phyloP scores from a whole-genome alignment of 2,113 vertebrate genomes.

The Sapayoa aenigma region DNA sequence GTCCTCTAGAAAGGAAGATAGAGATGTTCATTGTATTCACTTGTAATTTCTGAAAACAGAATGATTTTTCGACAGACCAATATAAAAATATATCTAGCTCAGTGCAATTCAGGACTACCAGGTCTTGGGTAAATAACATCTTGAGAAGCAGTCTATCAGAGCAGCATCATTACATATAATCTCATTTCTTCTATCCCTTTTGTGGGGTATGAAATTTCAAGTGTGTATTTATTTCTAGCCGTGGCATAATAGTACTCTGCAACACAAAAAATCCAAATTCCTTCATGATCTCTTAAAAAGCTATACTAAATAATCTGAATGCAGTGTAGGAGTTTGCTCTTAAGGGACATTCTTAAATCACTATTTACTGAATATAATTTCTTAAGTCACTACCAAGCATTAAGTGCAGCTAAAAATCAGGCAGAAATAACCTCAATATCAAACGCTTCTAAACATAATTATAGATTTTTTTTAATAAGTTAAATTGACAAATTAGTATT shows the following conservation, averaged over 20 bases:
- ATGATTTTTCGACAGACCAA: not conserved
- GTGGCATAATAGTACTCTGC: not conserved
- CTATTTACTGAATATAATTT: not conserved
- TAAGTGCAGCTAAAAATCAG: not conserved
- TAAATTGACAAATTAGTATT: not conserved
- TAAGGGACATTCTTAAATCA: not conserved
- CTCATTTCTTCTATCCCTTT: not conserved
- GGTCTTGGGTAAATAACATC: not conserved
- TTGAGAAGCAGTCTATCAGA: not conserved
- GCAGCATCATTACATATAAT: not conserved
- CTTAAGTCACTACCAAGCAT: not conserved
- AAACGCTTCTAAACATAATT: not conserved
- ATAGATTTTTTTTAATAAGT: not conserved
- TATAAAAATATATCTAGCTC: not conserved
- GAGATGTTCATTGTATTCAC: not conserved
- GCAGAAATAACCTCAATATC: not conserved
- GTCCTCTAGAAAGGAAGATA: constrained; percentile 84
- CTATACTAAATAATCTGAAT: not conserved
- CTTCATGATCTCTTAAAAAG: not conserved
- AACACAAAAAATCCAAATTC: not conserved
- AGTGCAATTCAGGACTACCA: not conserved
- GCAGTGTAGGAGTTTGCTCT: not conserved
- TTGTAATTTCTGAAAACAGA: not conserved
- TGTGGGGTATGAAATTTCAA: not conserved
- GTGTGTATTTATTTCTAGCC: not conserved